Percentiles rank a stretch among this genome's conserved stretches.
phyloP scores from a whole-genome alignment of 2,888 invertebrate genomes.

The Dioctria rufipes region DNA sequence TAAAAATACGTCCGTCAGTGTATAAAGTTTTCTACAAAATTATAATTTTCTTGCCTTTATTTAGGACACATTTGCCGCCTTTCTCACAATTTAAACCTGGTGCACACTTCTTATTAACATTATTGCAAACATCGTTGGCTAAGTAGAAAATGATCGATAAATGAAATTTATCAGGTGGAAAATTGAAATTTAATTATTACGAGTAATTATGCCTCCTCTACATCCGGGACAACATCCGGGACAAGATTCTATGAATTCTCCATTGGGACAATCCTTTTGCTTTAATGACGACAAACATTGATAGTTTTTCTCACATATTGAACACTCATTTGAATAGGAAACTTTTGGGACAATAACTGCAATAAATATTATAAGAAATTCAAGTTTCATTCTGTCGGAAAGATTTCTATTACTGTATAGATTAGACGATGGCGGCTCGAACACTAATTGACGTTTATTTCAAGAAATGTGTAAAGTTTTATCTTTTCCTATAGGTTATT shows the following conservation, averaged over 20 bases:
- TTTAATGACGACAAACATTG: conserved; percentile 61
- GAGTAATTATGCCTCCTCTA: conserved; percentile 59
- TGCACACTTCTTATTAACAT: conserved; percentile 16
- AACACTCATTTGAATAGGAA: conserved; percentile 25
- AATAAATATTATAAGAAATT: background rate
- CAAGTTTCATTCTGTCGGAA: conserved; percentile 2
- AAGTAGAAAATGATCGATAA: conserved; percentile 12
- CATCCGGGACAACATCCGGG: conserved; percentile 73
- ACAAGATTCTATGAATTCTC: conserved; percentile 58
- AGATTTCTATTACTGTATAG: background rate
- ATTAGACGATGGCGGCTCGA: conserved; percentile 1
- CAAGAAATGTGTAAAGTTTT: conserved; percentile 9
- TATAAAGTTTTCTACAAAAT: conserved; percentile 4
- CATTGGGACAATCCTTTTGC: conserved; percentile 60
- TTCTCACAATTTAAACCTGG: conserved; percentile 42
- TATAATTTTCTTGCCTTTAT: conserved; percentile 61
- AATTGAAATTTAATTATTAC: conserved; percentile 43
- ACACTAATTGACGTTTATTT: conserved; percentile 17
- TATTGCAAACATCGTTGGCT: conserved; percentile 43
- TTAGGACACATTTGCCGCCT: conserved; percentile 61
- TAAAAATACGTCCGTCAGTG: conserved; percentile 13
- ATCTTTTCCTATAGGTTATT: conserved; percentile 21
- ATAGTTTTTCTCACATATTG: conserved; percentile 53
- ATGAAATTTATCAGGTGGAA: conserved; percentile 12
- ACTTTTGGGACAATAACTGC: background rate